phyloP scores from a whole-genome alignment of 2,797 vertebrate genomes.

The Emydoidea blandingii region DNA sequence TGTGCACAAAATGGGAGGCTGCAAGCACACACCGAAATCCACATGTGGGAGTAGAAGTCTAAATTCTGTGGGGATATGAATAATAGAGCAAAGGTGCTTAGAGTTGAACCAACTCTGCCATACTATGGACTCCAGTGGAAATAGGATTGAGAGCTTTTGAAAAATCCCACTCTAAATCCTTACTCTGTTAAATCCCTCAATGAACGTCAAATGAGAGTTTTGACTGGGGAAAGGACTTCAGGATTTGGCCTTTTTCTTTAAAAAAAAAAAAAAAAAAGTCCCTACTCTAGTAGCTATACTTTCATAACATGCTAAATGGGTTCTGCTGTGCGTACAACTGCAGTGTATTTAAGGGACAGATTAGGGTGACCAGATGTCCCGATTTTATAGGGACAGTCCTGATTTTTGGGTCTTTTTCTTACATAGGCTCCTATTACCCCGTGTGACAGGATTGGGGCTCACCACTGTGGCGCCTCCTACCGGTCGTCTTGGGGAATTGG shows the following conservation, averaged over 20 bases:
- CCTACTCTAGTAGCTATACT: neutral
- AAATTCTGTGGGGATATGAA: neutral
- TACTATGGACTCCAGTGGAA: neutral
- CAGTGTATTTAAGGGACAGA: neutral
- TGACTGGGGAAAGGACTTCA: neutral
- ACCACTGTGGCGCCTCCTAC: no score
- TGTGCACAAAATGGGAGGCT: neutral
- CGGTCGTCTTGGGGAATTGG: no score
- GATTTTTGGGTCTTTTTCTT: no score
- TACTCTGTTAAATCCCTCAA: neutral
- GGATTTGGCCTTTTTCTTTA: accelerated
- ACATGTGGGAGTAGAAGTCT: neutral
- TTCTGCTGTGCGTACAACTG: conserved; percentile 23
- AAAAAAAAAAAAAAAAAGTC: neutral
- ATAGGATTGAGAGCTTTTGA: neutral
- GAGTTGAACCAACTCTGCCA: neutral
- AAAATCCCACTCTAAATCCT: neutral
- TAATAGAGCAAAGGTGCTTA: neutral
- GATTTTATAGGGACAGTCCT: no score
- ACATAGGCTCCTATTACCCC: no score
- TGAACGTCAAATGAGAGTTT: conserved; percentile 10
- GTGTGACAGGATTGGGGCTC: no score
- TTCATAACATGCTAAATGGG: neutral
- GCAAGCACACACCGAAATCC: neutral
- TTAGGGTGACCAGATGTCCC: no score